These are phyloP conservation scores for Lamellibrachia columna DNA, from an alignment of 2,888 invertebrate genomes.

Conservation along the genomic window DNA sequence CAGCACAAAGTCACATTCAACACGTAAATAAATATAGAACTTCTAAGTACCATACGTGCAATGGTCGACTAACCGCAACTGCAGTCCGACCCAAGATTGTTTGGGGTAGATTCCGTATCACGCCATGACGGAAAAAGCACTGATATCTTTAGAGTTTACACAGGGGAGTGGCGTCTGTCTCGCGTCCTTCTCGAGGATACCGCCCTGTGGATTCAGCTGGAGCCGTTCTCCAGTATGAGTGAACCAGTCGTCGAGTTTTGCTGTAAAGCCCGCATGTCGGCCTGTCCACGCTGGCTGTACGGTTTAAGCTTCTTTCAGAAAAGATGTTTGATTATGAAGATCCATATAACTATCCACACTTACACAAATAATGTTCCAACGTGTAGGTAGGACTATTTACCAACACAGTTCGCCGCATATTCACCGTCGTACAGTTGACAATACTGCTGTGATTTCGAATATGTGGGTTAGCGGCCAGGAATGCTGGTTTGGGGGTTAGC, in stretches of 20 bases:
- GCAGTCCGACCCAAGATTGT: not conserved
- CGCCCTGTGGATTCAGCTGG: not conserved
- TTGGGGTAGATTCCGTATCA: not conserved
- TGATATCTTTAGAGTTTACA: not conserved
- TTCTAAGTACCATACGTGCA: not conserved
- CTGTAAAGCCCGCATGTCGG: not conserved
- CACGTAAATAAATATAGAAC: not conserved
- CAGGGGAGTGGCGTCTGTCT: not conserved
- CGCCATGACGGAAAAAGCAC: not conserved
- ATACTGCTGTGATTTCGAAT: not conserved
- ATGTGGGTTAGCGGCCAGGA: not conserved
- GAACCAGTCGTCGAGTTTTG: not conserved
- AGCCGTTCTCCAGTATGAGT: not conserved
- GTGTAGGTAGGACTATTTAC: not conserved
- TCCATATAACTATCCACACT: not conserved
- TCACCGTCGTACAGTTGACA: not conserved
- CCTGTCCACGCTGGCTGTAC: not conserved
- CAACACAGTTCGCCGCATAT: not conserved
- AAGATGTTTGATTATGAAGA: not conserved
- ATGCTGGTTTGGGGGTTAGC: not conserved
- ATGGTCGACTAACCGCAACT: not conserved
- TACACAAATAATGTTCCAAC: not conserved
- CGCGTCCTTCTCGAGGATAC: not conserved
- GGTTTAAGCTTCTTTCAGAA: not conserved
- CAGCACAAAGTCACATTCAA: not conserved